Base-by-base conservation (phyloP, 2,888 invertebrate genomes). In the Crioceris asparagi region DNA sequence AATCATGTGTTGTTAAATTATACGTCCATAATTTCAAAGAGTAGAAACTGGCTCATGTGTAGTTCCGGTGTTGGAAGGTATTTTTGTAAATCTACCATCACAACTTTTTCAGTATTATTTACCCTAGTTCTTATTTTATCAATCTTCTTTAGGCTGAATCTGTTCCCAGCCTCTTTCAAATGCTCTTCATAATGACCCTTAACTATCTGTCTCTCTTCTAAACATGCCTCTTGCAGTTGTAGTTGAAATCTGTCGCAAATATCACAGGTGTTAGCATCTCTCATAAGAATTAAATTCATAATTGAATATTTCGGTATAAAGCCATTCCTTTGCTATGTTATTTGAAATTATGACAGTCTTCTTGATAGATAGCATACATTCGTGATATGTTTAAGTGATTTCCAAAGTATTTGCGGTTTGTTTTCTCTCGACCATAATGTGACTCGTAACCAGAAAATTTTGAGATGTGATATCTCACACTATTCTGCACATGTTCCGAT, bases 21-120 rank as follows among this genome's bases (percentile, higher is more conserved):
- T 38, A 42, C 4, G 46, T 50, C 46, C 47, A 50, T 16, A 48
- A 36, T 32, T 50, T 46, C 25, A 47, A 29, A n/a, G 41, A 44
- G 27, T 47, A 46, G 23, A 48, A 48, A 35, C 47, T 45, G 43
- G 5, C 43, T 35, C 34, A 46, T 46, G 12, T 15, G 38, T 23
- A 48, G 29, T 7, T 31, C 26, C 14, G 43, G 48, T 16, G 46
- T 48, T 14, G 42, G 46, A 15, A 48, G 32, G 27, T 40, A 43
- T 41, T 47, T 47, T 39, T 49, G 37, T 25, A 49, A 32, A 44
- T 46, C 40, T 14, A 39, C 36, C 41, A 36, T 36, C 8, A 11
- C 27, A 3, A 27, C 27, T 7, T 27, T 27, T 12, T 27, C 12
- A 12, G 4, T 27, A 5, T 2, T 2, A 27, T 4, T 12, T 6